A percentile compares a stretch with the other conserved stretches of the same genome.
These are phyloP conservation scores for Myiagra hebetior DNA, from an alignment of 2,113 vertebrate genomes.

Conservation along the genomic window DNA sequence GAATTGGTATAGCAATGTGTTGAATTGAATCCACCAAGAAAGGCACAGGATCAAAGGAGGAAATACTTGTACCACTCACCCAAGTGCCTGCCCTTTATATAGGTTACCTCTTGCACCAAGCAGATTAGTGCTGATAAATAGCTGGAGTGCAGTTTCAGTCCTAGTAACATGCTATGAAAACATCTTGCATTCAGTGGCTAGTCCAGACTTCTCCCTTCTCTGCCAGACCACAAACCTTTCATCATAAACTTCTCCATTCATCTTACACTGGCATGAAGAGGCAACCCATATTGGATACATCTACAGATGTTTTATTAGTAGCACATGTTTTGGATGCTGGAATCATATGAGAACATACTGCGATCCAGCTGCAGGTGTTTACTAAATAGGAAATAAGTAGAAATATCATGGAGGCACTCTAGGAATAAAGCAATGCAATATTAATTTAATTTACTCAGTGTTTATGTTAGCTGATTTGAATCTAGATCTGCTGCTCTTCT, in stretches of 20 bases:
- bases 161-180: neutral
- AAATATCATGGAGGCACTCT: slow-evolving; percentile 6
- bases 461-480: neutral
- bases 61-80: neutral
- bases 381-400: slow-evolving; percentile 26
- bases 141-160: neutral
- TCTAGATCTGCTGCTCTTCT: neutral
- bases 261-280: slow-evolving; percentile 17
- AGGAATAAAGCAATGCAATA: neutral
- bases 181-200: slow-evolving; percentile 40
- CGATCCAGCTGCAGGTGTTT: slow-evolving; percentile 57
- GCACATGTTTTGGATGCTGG: slow-evolving; percentile 26
- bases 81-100: neutral
- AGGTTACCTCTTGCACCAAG: neutral
- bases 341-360: slow-evolving; percentile 22
- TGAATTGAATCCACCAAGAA: neutral
- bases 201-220: slow-evolving; percentile 26
- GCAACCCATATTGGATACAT: neutral
- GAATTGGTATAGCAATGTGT: neutral
- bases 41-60: neutral
- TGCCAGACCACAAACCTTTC: slow-evolving; percentile 55
- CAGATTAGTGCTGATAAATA: neutral
- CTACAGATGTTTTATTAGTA: slow-evolving; percentile 50
- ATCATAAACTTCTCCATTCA: slow-evolving; percentile 40
- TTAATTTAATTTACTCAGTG: slow-evolving; percentile 16